A percentile compares a stretch with the other conserved stretches of the same genome.
These are phyloP conservation scores for Cataglyphis hispanica DNA, from an alignment of 1,140 invertebrate species.

Conservation along the genomic window DNA sequence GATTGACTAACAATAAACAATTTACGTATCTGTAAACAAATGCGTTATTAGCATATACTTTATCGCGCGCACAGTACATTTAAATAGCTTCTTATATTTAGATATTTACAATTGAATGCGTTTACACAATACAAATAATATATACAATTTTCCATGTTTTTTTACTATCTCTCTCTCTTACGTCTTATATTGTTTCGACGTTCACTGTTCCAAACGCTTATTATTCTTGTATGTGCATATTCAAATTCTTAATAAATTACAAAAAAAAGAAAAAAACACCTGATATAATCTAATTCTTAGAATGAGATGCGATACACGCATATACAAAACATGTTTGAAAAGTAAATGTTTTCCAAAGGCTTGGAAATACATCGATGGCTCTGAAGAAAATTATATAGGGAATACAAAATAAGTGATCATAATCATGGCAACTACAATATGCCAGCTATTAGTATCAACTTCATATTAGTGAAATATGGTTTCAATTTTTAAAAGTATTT, in stretches of 20 bases:
- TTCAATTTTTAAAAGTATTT: not conserved
- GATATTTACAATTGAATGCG: slow-evolving; percentile 65
- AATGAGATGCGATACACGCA: slow-evolving; percentile 12
- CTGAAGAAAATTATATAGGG: not conserved
- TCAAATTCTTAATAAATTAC: slow-evolving; percentile 31
- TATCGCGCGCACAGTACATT: not conserved
- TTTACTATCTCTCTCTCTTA: not conserved
- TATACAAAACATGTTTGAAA: slow-evolving; percentile 27
- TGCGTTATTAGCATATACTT: slow-evolving; percentile 14
- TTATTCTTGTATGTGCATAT: not conserved
- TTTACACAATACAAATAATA: slow-evolving; percentile 30
- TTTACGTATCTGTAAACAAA: slow-evolving; percentile 66
- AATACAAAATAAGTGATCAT: not conserved
- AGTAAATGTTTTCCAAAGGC: not conserved
- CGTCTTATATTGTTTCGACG: not conserved
- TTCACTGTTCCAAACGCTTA: not conserved
- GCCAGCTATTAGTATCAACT: not conserved
- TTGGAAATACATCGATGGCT: not conserved
- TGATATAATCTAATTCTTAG: slow-evolving; percentile 2
- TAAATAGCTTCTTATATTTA: slow-evolving; percentile 33
- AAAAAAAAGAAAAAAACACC: not conserved
- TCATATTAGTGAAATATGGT: not conserved
- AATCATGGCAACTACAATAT: not conserved
- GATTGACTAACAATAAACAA: slow-evolving; percentile 60
- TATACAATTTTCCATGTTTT: slow-evolving; percentile 36